Base-by-base conservation (phyloP, 1,140 invertebrate genomes). In the Stenopsyche tienmushanensis region DNA sequence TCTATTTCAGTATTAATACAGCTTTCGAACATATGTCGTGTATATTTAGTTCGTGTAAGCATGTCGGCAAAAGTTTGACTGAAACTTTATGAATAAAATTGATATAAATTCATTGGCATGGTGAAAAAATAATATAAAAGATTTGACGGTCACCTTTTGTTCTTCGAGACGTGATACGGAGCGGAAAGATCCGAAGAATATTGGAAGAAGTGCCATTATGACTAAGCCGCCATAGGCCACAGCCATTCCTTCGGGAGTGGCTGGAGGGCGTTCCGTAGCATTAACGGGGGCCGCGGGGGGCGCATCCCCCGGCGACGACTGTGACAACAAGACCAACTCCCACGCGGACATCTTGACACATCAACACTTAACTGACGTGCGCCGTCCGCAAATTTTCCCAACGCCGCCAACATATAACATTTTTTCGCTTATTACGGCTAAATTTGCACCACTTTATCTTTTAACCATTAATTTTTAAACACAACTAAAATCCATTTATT, bases 191-290 rank as follows among this genome's bases (percentile, higher is more conserved):
- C 97, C 97, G 71, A 97, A 90, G 78, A 97, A 96, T 78, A 99
- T 98, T 1, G 96, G 96, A 55, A 99, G 76, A 73, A 98, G 83
- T 44, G 96, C 95, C 96, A 98, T 98, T 70, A 98, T 82, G 72
- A 98, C 86, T 57, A 99, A 82, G 82, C 93, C 95, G 34, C 90
- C 86, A 80, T 98, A 98, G 26, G 97, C 96, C 52, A 98, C 84
- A 8, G 89, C 88, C 85, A 97, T 93, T 63, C 96, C 96, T 81
- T 98, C 95, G 13, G 93, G 90, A 45, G 94, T 95, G 25, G 93
- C 87, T 1, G 90, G 89, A 57, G 87, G 80, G 75, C 34, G n/a
- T 15, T 47, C 42, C 9, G 45, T 44, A 23, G 25, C 21, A 1
- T 13, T 49, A 5, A 44, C 20, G 8, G 39, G 10, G 8, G 17